Evolutionary conservation across 2,888 invertebrate species (phyloP).

Genomic region (Itoplectis maculator): DNA sequence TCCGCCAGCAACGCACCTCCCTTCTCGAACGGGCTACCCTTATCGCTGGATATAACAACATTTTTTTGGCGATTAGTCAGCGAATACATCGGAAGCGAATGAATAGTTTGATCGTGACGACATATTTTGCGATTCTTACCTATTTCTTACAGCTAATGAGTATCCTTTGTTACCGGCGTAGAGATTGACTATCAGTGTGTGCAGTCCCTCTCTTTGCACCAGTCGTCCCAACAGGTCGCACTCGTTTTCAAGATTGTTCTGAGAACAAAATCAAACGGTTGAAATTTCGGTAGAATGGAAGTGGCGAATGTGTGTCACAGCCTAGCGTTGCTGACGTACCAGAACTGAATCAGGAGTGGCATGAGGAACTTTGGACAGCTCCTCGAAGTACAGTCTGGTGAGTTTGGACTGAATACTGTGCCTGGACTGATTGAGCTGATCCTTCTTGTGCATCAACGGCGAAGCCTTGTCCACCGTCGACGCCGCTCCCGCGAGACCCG

Average conservation of each 20-base stretch:
- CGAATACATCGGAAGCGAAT: neutral
- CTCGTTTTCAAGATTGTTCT: slow-evolving; percentile 83
- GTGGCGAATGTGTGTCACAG: neutral
- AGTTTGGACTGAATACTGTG: slow-evolving; percentile 83
- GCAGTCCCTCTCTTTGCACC: slow-evolving; percentile 93
- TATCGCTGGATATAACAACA: slow-evolving; percentile 76
- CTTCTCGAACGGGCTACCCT: slow-evolving; percentile 86
- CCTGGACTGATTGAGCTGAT: slow-evolving; percentile 77
- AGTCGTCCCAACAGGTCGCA: slow-evolving; percentile 91
- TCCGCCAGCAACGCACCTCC: slow-evolving; percentile 88
- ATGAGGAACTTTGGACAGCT: slow-evolving; percentile 82
- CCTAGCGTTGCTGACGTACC: slow-evolving; percentile 74
- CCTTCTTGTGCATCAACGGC: slow-evolving; percentile 78
- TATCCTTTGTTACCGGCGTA: slow-evolving; percentile 97
- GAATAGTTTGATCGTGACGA: neutral
- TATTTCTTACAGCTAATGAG: slow-evolving; percentile 89
- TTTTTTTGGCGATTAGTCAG: slow-evolving; percentile 83
- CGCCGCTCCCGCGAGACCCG: slow-evolving; percentile 68
- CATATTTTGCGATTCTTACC: slow-evolving; percentile 80
- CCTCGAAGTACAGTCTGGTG: slow-evolving; percentile 83
- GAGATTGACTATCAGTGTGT: slow-evolving; percentile 95
- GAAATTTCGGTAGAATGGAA: slow-evolving; percentile 4
- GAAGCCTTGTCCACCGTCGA: slow-evolving; percentile 75
- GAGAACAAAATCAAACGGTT: slow-evolving; percentile 7
- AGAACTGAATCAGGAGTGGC: slow-evolving; percentile 83